Base-by-base conservation (phyloP, 2,113 vertebrate species). In the Pseudolaguvia tuberculata region DNA sequence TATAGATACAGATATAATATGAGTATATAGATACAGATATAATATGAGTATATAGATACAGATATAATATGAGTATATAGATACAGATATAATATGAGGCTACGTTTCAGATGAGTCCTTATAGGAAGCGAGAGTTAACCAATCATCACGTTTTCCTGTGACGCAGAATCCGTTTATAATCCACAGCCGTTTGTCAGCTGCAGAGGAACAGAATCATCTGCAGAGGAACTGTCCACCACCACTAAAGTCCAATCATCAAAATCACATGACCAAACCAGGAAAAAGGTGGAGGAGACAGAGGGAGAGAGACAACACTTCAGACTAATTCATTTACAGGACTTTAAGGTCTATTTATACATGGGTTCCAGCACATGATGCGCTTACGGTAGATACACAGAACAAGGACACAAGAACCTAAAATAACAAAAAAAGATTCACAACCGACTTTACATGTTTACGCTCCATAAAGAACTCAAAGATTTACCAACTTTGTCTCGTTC, bases 241-340 rank as follows among this genome's bases (percentile, higher is more conserved):
- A 69, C 42, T 29, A 56, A 68, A 79, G n/a, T 4, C 2, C 57
- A 72, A 61, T 62, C 20, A 45, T 78, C 51, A 76, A 31, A 70
- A 66, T 57, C 56, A 70, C 66, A 73, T 79, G 75, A 77, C 52
- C 65, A 48, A 73, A 51, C 52, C 62, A 72, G 18, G 50, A 10
- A 70, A 50, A 21, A 45, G 59, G 29, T 6, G 53, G 14, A 13
- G 27, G n/a, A 67, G 39, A 11, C 47, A 75, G n/a, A 70, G 7
- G n/a, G 15, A 63, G 57, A 75, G 13, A 13, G 31, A 58, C 47
- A 35, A 47, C 62, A 61, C 23, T 71, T 58, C 55, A 51, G 55
- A 72, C 72, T 81, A 82, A 79, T 82, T 31, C 58, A 63, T 65
- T 81, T 73, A 82, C 57, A 53, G 77, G 77, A 77, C 73, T 74